These are phyloP conservation scores for Nyctereutes procyonoides DNA, from an alignment of 2,113 vertebrate genomes.

Conservation along the genomic window DNA sequence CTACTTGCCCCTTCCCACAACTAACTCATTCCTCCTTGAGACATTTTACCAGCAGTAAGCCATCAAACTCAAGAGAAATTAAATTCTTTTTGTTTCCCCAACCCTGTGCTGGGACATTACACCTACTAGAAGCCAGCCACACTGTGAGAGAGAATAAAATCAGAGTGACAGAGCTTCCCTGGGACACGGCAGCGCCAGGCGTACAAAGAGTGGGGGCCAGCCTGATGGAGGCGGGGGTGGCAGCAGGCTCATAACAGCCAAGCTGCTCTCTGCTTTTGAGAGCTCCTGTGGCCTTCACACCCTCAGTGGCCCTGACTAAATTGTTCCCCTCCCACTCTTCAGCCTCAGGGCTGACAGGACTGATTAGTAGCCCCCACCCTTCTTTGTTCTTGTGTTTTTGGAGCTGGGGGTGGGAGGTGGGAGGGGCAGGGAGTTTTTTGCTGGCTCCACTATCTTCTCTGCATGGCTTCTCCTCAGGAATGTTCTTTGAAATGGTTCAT, in stretches of 20 bases:
- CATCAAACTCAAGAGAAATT: slow-evolving; percentile 67
- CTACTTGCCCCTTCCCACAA: background rate
- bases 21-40: slow-evolving; percentile 47
- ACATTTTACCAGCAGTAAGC: slow-evolving; percentile 67
- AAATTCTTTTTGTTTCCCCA: slow-evolving; percentile 54
- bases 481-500: slow-evolving; percentile 24
- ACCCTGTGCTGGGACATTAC: slow-evolving; percentile 45
- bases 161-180: slow-evolving; percentile 3
- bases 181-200: background rate
- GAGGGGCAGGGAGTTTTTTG: slow-evolving; percentile 26
- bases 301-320: background rate
- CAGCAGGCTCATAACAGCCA: background rate
- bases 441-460: slow-evolving; percentile 33
- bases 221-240: background rate
- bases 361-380: background rate
- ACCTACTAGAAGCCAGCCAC: slow-evolving; percentile 52
- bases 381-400: slow-evolving; percentile 24
- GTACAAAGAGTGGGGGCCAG: background rate
- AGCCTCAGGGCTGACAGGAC: slow-evolving; percentile 33
- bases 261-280: slow-evolving; percentile 37
- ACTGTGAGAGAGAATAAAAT: slow-evolving; percentile 26
- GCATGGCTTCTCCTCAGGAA: slow-evolving; percentile 64
- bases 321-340: slow-evolving; percentile 51
- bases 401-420: background rate
- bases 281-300: background rate